Percentiles rank a stretch among this genome's conserved stretches.
These are phyloP conservation scores for Chionoecetes opilio DNA, from an alignment of 1,140 invertebrate species.

Conservation along the genomic window DNA sequence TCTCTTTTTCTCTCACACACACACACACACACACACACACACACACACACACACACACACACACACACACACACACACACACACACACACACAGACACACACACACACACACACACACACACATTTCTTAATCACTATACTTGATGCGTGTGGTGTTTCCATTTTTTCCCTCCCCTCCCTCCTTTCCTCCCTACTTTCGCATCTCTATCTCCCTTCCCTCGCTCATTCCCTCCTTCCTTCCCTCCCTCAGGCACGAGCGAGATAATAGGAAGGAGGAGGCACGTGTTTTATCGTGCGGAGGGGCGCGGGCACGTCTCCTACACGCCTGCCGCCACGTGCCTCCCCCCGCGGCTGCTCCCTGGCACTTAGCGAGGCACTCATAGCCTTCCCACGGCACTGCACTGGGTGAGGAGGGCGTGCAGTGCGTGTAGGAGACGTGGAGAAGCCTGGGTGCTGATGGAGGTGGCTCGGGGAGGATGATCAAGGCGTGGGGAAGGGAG, in stretches of 20 bases:
- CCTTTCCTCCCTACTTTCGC: neutral
- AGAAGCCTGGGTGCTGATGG: neutral
- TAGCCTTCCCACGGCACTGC: slow-evolving; percentile 1
- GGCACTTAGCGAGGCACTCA: neutral
- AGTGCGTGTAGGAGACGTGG: neutral
- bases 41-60: slow-evolving; percentile 15
- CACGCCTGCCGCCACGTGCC: neutral
- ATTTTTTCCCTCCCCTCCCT: neutral
- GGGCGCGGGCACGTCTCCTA: neutral
- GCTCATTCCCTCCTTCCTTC: neutral
- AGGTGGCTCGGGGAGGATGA: too few relatives aligned
- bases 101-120: slow-evolving; percentile 27
- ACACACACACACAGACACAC: slow-evolving; percentile 15
- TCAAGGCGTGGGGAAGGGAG: neutral
- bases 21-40: slow-evolving; percentile 18
- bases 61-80: slow-evolving; percentile 16
- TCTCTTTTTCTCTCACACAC: neutral
- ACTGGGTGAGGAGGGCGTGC: neutral
- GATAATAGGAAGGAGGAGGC: slow-evolving; percentile 1
- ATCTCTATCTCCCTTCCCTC: slow-evolving; percentile 3
- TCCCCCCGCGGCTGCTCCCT: neutral
- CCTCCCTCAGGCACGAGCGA: neutral
- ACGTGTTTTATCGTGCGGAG: neutral
- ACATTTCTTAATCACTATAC: neutral
- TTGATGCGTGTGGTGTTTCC: neutral